These are phyloP conservation scores for Amphibalanus amphitrite DNA, from an alignment of 1,140 invertebrate species.

Conservation along the genomic window DNA sequence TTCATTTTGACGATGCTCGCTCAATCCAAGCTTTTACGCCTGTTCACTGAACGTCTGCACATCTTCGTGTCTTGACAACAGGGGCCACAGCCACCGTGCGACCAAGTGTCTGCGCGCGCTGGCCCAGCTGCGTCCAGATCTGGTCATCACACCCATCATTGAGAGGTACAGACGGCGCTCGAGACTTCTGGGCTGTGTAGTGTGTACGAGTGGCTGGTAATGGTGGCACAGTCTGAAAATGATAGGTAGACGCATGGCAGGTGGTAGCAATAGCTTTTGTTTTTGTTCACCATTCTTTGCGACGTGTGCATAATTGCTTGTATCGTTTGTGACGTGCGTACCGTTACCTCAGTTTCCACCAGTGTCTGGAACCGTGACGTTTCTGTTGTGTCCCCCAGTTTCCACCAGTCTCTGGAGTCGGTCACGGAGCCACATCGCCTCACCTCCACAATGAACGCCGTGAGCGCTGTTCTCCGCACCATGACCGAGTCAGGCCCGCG, in stretches of 20 bases:
- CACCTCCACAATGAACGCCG: slow-evolving; percentile 55
- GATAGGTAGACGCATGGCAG: too few species aligned
- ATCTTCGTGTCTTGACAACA: slow-evolving; percentile 19
- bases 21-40: too few species aligned
- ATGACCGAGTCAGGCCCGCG: slow-evolving; percentile 53
- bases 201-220: not conserved
- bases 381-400: slow-evolving; percentile 23
- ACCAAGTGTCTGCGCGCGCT: slow-evolving; percentile 52
- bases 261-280: too few species aligned
- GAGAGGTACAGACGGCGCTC: slow-evolving; percentile 38
- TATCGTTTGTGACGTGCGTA: too few species aligned
- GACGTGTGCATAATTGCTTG: too few species aligned
- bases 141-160: slow-evolving; percentile 63
- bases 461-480: slow-evolving; percentile 45
- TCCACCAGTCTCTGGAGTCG: slow-evolving; percentile 60
- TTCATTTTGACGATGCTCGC: too few species aligned
- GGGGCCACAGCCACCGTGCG: slow-evolving; percentile 29
- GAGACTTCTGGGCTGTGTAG: too few species aligned
- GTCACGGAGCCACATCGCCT: slow-evolving; percentile 71
- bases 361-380: not conserved
- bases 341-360: not conserved
- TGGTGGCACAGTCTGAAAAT: not conserved
- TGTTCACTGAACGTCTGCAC: too few species aligned
- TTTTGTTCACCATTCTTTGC: too few species aligned
- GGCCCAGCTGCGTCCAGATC: slow-evolving; percentile 55